A percentile compares a stretch with the other conserved stretches of the same genome.
phyloP scores from a whole-genome alignment of 2,797 vertebrate species.

The Lithobates sylvaticus region DNA sequence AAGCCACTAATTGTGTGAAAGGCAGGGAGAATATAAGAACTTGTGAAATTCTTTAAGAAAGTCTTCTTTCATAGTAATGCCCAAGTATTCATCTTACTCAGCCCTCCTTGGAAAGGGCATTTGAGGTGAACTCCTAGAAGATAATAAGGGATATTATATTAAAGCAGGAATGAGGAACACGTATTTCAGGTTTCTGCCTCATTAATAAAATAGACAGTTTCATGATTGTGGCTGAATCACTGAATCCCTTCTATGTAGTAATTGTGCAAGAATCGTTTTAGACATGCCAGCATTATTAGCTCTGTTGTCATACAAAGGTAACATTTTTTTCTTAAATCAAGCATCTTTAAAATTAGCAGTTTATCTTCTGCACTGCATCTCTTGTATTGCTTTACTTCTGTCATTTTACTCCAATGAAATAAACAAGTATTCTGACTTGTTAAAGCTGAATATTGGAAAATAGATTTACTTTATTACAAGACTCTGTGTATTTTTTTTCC shows the following conservation, averaged over 20 bases:
- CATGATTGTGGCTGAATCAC: slow-evolving; percentile 46
- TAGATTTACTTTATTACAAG: neutral
- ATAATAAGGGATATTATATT: slow-evolving; percentile 62
- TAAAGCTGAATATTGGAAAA: neutral
- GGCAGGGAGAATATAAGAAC: slow-evolving; percentile 31
- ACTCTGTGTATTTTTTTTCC: neutral
- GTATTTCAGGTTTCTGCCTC: slow-evolving; percentile 58
- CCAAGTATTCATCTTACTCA: slow-evolving; percentile 58
- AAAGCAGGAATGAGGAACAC: slow-evolving; percentile 39
- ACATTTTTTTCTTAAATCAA: neutral
- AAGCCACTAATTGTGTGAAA: slow-evolving; percentile 53
- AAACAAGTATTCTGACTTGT: neutral
- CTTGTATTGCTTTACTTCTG: neutral
- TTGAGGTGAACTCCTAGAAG: slow-evolving; percentile 58
- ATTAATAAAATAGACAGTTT: slow-evolving; percentile 59
- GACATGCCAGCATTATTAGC: slow-evolving; percentile 13
- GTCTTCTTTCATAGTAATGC: slow-evolving; percentile 57
- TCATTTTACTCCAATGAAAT: neutral
- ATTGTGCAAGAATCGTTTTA: slow-evolving; percentile 25
- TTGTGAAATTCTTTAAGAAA: slow-evolving; percentile 52
- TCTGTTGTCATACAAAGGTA: slow-evolving; percentile 16
- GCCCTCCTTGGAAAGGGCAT: slow-evolving; percentile 49
- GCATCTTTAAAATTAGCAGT: slow-evolving; percentile 16
- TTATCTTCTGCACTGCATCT: neutral
- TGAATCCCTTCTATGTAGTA: slow-evolving; percentile 43